Evolutionary conservation across 2,888 invertebrate species (phyloP).

Genomic region (Lysandra coridon): DNA sequence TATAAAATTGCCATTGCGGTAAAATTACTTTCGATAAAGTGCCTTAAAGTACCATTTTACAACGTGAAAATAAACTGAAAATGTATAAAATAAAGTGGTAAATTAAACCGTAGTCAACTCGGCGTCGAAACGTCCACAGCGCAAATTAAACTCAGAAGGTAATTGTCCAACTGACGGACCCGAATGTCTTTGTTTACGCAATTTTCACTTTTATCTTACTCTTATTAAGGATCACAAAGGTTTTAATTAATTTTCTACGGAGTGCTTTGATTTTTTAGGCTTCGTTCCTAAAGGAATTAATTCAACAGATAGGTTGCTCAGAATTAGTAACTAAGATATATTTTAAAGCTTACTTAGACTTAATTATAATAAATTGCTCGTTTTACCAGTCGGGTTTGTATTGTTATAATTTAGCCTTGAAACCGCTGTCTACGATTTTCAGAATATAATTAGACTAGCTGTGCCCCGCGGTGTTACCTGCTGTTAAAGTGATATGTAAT

Average conservation of each 20-base stretch:
- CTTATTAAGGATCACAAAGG: neutral
- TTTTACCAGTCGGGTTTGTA: neutral
- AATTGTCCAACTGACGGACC: neutral
- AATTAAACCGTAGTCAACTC: neutral
- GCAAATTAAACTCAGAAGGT: neutral
- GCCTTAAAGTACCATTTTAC: neutral
- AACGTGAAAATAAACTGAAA: neutral
- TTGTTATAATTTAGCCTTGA: neutral
- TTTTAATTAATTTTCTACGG: neutral
- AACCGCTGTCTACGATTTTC: neutral
- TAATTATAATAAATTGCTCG: neutral
- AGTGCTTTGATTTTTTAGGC: neutral
- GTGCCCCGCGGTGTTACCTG: too few species aligned
- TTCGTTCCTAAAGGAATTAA: neutral
- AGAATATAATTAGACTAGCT: neutral
- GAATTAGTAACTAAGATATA: neutral
- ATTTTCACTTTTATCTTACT: neutral
- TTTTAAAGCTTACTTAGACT: neutral
- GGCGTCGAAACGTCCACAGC: neutral
- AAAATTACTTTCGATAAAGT: too few species aligned
- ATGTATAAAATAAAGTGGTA: neutral
- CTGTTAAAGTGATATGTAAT: too few species aligned
- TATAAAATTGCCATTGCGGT: too few species aligned
- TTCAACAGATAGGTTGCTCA: neutral
- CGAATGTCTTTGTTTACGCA: neutral